Evolutionary conservation across 2,113 vertebrate genomes (phyloP), one percentile per base, ranked within the genome.

Genomic region (Pheucticus melanocephalus): DNA sequence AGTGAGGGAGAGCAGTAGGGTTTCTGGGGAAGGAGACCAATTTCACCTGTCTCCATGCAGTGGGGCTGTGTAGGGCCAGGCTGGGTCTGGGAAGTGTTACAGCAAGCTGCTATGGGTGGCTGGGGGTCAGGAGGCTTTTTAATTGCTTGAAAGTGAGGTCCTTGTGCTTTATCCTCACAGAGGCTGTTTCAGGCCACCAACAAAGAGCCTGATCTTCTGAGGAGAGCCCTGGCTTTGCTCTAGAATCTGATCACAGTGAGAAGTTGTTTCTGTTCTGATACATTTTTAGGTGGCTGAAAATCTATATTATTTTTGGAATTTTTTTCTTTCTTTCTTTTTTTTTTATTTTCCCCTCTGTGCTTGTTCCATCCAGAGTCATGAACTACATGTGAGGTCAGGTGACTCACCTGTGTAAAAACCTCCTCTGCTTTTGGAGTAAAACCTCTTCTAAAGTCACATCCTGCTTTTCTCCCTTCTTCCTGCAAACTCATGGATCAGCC

Each of bases 41-140:
- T 75, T 51, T 59, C 40, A n/a, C 1, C 17, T 24, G 10, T 18
- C 18, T 51, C 13, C 8, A 7, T 48, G 56, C 51, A 64, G 60
- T 28, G 48, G 44, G 51, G 47, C 7, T 45, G 44, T 31, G 30
- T 14, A 64, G 61, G 47, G 20, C 56, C 56, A 71, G 44, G 28
- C 51, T 14, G 35, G 25, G 21, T 23, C 51, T 87, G 44, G 57
- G n/a, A 65, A 64, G 23, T 56, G 48, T 30, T 37, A 51, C 57
- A 66, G 57, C 21, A 28, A n/a, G 28, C 61, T 86, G 47, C 30
- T 42, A 0, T 12, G 57, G 56, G 54, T 24, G 12, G 10, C 50
- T 80, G 45, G 50, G 35, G 82, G 76, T 88, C 92, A 96, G 45
- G 27, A 85, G 50, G 54, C 15, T 76, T 71, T 93, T 79, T 57